phyloP scores from a whole-genome alignment of 2,113 vertebrate genomes.

The Catharus bicknelli region DNA sequence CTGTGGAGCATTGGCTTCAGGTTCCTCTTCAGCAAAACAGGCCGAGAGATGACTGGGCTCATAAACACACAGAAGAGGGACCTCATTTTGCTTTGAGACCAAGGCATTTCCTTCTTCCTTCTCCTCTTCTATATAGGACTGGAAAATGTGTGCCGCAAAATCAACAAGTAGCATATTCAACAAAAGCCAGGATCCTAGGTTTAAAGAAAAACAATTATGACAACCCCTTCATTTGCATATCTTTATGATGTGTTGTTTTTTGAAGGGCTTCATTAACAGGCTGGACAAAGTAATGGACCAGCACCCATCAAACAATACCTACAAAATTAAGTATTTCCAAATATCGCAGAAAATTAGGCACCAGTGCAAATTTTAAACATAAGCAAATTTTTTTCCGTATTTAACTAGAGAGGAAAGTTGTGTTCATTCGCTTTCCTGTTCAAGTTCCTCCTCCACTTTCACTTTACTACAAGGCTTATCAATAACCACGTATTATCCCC shows the following conservation, averaged over 20 bases:
- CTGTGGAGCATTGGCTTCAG: not conserved
- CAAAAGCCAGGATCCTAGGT: conserved; percentile 74
- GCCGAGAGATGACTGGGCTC: not conserved
- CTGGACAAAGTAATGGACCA: not conserved
- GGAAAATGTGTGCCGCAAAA: conserved; percentile 68
- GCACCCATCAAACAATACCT: not conserved
- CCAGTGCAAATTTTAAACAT: not conserved
- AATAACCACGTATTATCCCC: not conserved
- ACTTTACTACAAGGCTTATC: not conserved
- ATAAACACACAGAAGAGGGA: not conserved
- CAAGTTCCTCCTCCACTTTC: not conserved
- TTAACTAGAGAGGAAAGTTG: not conserved
- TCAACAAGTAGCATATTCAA: conserved; percentile 72
- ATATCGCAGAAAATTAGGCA: not conserved
- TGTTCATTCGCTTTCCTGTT: not conserved
- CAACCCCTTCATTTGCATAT: not conserved
- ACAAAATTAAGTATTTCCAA: not conserved
- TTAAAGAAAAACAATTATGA: conserved; percentile 27
- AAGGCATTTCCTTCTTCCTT: conserved; percentile 29
- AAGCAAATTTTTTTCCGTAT: not conserved
- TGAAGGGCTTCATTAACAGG: not conserved
- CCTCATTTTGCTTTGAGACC: not conserved
- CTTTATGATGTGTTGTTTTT: not conserved
- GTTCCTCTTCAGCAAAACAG: not conserved
- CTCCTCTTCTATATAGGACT: conserved; percentile 67